Base-by-base conservation (phyloP, 2,888 invertebrate genomes). In the Helicoverpa assulta region DNA sequence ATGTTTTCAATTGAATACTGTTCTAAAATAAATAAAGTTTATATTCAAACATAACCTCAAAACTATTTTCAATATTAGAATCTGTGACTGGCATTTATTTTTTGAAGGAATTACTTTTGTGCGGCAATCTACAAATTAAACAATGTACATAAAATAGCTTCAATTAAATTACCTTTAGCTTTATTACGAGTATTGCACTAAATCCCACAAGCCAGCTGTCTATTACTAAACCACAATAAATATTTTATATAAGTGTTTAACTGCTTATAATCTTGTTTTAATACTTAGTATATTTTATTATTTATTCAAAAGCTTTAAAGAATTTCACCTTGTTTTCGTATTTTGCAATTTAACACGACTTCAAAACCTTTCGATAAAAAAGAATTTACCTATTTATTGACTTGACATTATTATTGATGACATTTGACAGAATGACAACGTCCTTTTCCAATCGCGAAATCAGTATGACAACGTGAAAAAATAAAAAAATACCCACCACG, bases 171-270 rank as follows among this genome's bases (percentile, higher is more conserved):
- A 29, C 47, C 19, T 33, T 18, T 29, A 14, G 57, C 14, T 1
- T 19, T 5, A 26, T 12, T 26, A 21, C 50, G 4, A 56, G 14
- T 76, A 43, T 5, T 51, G 54, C 58, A 59, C 21, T 43, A 16
- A 76, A 53, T 69, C 69, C 18, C 40, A 16, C 58, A n/a, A 26
- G 10, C 19, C 70, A 76, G 70, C 53, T 50, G 77, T 18, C 54
- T 50, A 70, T 12, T 14, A 51, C 18, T 33, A 43, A 33, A 14
- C 5, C 21, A 57, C n/a, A 67, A 53, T 53, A 53, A 26, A 21
- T 47, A 43, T 37, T 1, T 8, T 3, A 6, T 43, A n/a, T 4
- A 0, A n/a, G 14, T 6, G 18, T 18, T 55, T 16, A 21, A 58
- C 43, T 58, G 16, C 29, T 7, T 14, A n/a, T 29, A 69, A 76